phyloP scores from a whole-genome alignment of 2,113 vertebrate species.

The Elephantulus edwardii region DNA sequence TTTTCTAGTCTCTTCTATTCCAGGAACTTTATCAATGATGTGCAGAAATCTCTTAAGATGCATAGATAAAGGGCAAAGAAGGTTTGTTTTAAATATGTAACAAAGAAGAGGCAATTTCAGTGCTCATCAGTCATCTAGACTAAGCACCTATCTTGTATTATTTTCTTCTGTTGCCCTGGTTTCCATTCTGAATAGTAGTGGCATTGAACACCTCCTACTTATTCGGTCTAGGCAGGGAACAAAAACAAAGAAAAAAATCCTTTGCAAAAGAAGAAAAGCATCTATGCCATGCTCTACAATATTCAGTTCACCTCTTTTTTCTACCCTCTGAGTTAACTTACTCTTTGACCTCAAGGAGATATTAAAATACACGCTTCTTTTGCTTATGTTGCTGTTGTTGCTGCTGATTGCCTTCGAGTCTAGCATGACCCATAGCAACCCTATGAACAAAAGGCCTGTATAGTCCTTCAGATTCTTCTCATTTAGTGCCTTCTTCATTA shows the following conservation, averaged over 20 bases:
- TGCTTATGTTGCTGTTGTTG: too few species aligned
- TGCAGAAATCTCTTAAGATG: not conserved
- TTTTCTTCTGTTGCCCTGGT: conserved; percentile 57
- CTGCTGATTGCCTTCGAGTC: too few species aligned
- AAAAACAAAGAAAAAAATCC: not conserved
- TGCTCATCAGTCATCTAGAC: conserved; percentile 39
- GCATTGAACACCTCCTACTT: conserved; percentile 19
- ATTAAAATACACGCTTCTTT: not conserved
- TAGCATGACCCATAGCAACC: too few species aligned
- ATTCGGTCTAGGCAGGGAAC: not conserved
- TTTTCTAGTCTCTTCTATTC: not conserved
- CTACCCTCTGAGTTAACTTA: conserved; percentile 4
- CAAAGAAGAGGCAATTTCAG: conserved; percentile 61
- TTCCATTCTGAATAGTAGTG: conserved; percentile 63
- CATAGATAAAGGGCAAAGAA: conserved; percentile 37
- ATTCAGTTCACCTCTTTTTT: not conserved
- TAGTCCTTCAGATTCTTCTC: not conserved
- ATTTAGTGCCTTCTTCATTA: not conserved
- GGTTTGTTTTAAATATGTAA: conserved; percentile 19
- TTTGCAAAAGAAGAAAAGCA: conserved; percentile 4
- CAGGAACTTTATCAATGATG: conserved; percentile 20
- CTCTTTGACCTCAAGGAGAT: not conserved
- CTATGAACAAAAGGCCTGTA: too few species aligned
- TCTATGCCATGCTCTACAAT: not conserved
- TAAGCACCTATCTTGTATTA: conserved; percentile 32